Evolutionary conservation across 2,888 invertebrate genomes (phyloP), one percentile per base, ranked within the genome.

Genomic region (Peribatodes rhomboidaria): DNA sequence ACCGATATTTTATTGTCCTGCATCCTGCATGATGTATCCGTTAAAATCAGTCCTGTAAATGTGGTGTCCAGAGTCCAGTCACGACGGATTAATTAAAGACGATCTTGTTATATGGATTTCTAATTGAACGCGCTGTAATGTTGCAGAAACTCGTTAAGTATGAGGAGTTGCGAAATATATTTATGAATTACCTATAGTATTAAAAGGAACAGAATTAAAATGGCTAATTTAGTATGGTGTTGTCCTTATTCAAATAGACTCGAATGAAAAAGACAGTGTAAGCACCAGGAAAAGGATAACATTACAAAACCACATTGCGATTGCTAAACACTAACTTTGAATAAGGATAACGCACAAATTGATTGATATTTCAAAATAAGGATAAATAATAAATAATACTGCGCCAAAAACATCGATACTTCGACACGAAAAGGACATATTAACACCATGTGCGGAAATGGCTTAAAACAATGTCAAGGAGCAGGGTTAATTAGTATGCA

Each of bases 381-480:
- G 47, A 57, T 39, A 37, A 35, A 13, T 3, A 27, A 54, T 60
- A 33, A 49, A 41, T 39, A 37, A 61, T 50, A 49, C 14, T 14
- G 18, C 27, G 22, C 20, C 42, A 52, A 61, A 46, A 68, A 61
- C 72, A 39, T 53, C 53, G 33, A 20, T 20, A 59, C 37, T 39
- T 50, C 16, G 46, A 74, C 54, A 60, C 11, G 10, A 11, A 52
- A 46, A 75, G 71, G 74, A 69, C 66, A 65, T 42, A 58, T 70
- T 71, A 67, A 68, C 67, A 67, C 71, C 64, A 62, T 73, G 71
- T 72, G 66, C 80, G 80, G 82, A 83, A 79, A 80, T 60, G 63
- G 57, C 56, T 79, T 72, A 69, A 79, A 85, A 85, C 78, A 84
- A 83, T 84, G 86, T 83, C 87, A 86, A 85, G 85, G 86, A 18